Base-by-base conservation (phyloP, 2,888 invertebrate species). In the Tupiocoris notatus region DNA sequence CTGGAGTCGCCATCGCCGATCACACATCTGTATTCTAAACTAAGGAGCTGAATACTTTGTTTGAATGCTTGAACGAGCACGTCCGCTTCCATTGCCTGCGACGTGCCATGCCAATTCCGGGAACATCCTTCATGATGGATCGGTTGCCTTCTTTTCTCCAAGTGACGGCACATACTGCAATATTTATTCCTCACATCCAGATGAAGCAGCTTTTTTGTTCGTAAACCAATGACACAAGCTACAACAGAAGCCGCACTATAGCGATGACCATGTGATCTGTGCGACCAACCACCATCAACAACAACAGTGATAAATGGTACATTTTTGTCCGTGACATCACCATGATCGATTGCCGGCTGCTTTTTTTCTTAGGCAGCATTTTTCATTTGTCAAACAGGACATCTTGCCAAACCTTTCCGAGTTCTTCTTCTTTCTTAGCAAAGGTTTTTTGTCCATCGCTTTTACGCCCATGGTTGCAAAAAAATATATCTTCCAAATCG, bases 1-100 rank as follows among this genome's bases (percentile, higher is more conserved):
- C 81, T 82, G 12, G 82, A 81, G 77, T 84, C 84, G 7, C 83
- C 83, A 79, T 83, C 83, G n/a, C 82, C 83, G 12, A 83, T 80
- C 56, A 83, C 82, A 83, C 79, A 83, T 81, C 18, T 79, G 12
- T 54, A 12, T 16, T 54, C 54, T 54, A 54, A 7, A 12, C 54
- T 16, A 54, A 12, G 54, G 12, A 54, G 54, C 54, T 54, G 9
- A 7, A 12, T 54, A 16, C 54, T 54, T 54, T n/a, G n/a, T n/a
- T n/a, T n/a, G n/a, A n/a, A n/a, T n/a, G n/a, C n/a, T n/a, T n/a
- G n/a, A n/a, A n/a, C 76, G 17, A 83, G 80, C 12, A 83, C 83
- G 61, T 81, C 81, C 0, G 82, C 79, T 80, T 83, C 83, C 82
- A 83, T 83, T 2, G 79, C 73, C 17, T 81, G 79, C 0, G 82